phyloP scores from a whole-genome alignment of 2,113 vertebrate species.

The Gambusia affinis region DNA sequence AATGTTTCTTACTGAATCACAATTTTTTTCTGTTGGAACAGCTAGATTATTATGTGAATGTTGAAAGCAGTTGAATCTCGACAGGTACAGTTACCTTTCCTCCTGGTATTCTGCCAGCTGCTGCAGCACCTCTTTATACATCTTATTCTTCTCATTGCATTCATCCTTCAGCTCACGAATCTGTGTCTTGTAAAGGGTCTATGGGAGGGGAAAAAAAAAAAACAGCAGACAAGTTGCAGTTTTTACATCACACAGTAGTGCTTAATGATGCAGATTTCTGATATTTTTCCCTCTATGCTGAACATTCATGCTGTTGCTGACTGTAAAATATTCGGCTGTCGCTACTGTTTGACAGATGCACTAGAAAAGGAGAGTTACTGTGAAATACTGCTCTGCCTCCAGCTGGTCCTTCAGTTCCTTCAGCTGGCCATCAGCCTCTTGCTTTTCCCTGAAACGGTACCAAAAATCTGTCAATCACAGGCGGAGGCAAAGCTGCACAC shows the following conservation, averaged over 20 bases:
- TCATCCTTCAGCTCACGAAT: slow-evolving; percentile 94
- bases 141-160: slow-evolving; percentile 88
- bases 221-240: background rate
- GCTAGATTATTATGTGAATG: background rate
- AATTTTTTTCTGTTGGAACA: background rate
- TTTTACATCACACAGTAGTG: slow-evolving; percentile 5
- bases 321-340: slow-evolving; percentile 9
- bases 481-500: slow-evolving; percentile 12
- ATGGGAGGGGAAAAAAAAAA: background rate
- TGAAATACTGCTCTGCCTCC: slow-evolving; percentile 95
- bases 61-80: no score
- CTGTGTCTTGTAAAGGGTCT: slow-evolving; percentile 98
- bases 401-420: slow-evolving; percentile 96
- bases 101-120: slow-evolving; percentile 90
- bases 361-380: slow-evolving; percentile 76
- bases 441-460: slow-evolving; percentile 86
- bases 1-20: no score
- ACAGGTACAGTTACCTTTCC: slow-evolving; percentile 82
- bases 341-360: slow-evolving; percentile 17
- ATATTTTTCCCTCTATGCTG: background rate
- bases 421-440: slow-evolving; percentile 90
- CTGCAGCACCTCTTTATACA: slow-evolving; percentile 87
- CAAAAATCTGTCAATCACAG: slow-evolving; percentile 61
- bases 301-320: background rate
- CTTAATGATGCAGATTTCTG: background rate